These are phyloP conservation scores for Podarcis cretensis DNA, from an alignment of 2,113 vertebrate genomes.

Conservation along the genomic window DNA sequence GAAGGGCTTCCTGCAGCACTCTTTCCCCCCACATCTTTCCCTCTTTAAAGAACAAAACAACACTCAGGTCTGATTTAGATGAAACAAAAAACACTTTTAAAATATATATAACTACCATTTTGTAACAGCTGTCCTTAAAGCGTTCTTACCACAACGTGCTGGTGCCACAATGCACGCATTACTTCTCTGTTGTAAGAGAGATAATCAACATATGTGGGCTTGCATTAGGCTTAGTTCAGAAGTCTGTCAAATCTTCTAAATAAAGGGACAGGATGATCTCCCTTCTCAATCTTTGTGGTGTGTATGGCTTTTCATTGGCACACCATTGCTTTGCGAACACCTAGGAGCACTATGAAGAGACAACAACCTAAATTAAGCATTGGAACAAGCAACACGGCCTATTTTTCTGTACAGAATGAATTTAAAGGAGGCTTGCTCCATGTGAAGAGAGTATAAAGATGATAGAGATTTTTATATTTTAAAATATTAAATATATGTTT, in stretches of 20 bases:
- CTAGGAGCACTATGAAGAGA: conserved; percentile 30
- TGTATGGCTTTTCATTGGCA: conserved; percentile 26
- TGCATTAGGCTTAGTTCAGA: conserved; percentile 55
- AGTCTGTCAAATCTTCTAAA: conserved; percentile 56
- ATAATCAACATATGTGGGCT: conserved; percentile 48
- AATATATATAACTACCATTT: neutral
- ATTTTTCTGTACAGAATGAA: conserved; percentile 55
- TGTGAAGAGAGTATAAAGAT: conserved; percentile 34
- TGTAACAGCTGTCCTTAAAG: conserved; percentile 52
- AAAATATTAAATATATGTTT: conserved; percentile 60
- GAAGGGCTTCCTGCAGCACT: conserved; percentile 66
- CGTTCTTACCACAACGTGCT: conserved; percentile 30
- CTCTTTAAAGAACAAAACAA: conserved; percentile 69
- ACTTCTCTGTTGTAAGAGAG: conserved; percentile 66
- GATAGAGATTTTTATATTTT: conserved; percentile 61
- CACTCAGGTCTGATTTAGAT: conserved; percentile 64
- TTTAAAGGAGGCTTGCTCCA: conserved; percentile 43
- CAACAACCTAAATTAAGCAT: conserved; percentile 40
- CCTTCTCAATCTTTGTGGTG: conserved; percentile 47
- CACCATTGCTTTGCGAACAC: conserved; percentile 44
- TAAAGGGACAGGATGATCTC: conserved; percentile 52
- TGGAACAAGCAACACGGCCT: conserved; percentile 17
- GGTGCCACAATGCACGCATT: conserved; percentile 50
- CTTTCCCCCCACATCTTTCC: conserved; percentile 58
- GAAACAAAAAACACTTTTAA: conserved; percentile 41